phyloP scores from a whole-genome alignment of 2,888 invertebrate genomes.

The Sesia bembeciformis region DNA sequence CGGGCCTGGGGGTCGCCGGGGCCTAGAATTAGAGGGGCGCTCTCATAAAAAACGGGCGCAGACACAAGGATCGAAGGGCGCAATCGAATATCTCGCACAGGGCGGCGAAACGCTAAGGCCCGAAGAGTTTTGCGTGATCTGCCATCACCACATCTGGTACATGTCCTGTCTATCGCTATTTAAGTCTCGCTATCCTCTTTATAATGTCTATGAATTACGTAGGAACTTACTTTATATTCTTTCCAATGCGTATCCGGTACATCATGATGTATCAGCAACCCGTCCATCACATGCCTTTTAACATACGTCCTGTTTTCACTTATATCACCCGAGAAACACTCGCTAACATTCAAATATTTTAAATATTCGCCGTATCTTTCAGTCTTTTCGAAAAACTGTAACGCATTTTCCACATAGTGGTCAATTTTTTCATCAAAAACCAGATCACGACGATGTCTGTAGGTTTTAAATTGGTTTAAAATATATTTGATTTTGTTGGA shows the following conservation, averaged over 20 bases:
- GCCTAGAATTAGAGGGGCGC: too few relatives aligned
- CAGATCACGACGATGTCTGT: slow-evolving; percentile 19
- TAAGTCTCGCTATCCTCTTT: too few relatives aligned
- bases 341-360: slow-evolving; percentile 29
- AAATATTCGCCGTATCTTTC: slow-evolving; percentile 29
- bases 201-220: too few relatives aligned
- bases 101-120: too few relatives aligned
- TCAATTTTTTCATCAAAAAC: slow-evolving; percentile 13
- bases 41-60: too few relatives aligned
- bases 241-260: slow-evolving; percentile 49
- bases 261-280: slow-evolving; percentile 32
- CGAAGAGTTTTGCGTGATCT: too few relatives aligned
- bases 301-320: slow-evolving; percentile 17
- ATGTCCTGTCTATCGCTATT: too few relatives aligned
- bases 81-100: too few relatives aligned
- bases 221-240: slow-evolving; percentile 45
- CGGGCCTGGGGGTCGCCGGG: too few relatives aligned
- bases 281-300: slow-evolving; percentile 29
- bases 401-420: slow-evolving; percentile 21
- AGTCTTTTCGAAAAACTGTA: slow-evolving; percentile 28
- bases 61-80: too few relatives aligned
- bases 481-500: slow-evolving; percentile 24
- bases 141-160: too few relatives aligned
- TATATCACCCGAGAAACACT: slow-evolving; percentile 19
- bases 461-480: slow-evolving; percentile 20